Evolutionary conservation across 2,797 vertebrate species (phyloP).

Genomic region (Crax fasciolata): DNA sequence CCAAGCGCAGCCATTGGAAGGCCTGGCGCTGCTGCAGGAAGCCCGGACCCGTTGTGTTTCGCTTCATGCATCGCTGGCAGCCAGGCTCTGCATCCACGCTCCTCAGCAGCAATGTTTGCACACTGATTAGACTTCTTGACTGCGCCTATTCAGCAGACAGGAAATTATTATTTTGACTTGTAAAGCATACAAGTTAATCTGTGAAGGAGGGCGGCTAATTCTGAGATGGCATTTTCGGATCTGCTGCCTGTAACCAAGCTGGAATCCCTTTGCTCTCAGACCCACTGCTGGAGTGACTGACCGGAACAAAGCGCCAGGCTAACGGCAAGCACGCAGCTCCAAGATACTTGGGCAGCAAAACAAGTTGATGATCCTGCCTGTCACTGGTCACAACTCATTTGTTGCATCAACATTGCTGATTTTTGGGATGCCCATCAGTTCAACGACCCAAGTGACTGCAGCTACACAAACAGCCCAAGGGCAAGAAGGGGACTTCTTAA

Average conservation of each 20-base stretch:
- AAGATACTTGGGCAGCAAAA: background rate
- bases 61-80: constrained; percentile 43
- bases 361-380: background rate
- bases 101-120: constrained; percentile 18
- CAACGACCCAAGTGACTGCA: constrained; percentile 11
- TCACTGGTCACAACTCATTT: background rate
- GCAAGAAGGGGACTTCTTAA: background rate
- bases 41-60: background rate
- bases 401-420: background rate
- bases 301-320: rapidly evolving
- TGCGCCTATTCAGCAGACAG: constrained; percentile 45
- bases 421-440: constrained; percentile 22
- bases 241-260: constrained; percentile 13
- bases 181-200: constrained; percentile 45
- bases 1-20: constrained; percentile 18
- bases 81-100: constrained; percentile 4
- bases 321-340: rapidly evolving
- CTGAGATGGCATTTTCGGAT: constrained; percentile 22
- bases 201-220: constrained; percentile 29
- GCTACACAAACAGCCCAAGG: constrained; percentile 20
- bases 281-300: background rate
- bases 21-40: background rate
- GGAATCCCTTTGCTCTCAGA: background rate
- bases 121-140: constrained; percentile 54
- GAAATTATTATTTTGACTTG: constrained; percentile 54